Base-by-base conservation (phyloP, 2,797 vertebrate species). In the Pipistrellus nathusii region DNA sequence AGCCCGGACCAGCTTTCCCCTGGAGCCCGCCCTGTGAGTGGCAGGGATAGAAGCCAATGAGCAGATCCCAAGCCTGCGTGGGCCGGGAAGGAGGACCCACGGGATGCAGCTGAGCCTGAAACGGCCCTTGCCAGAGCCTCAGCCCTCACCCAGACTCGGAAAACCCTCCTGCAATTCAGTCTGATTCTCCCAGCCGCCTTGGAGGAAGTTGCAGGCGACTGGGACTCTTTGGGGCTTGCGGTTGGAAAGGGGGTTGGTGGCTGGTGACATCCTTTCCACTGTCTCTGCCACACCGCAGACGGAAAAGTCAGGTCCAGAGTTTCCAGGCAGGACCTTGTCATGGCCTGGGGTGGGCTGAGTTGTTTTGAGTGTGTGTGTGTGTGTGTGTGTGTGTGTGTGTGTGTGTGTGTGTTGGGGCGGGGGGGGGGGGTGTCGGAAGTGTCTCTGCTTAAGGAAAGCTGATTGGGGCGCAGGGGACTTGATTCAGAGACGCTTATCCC, bases 301-400 rank as follows among this genome's bases (percentile, higher is more conserved):
- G 35, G 94, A 72, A 85, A 85, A 71, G 18, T 48, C n/a, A 73
- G 64, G 38, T 57, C 46, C 66, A 32, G 13, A 90, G n/a, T 66
- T 88, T 85, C 55, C 90, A 5, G 38, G 23, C 62, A 9, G 78
- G 32, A 62, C 23, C 48, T 72, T 14, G 64, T 38, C 14, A 23
- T 30, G 21, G 38, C 55, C 25, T 53, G 51, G 82, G 82, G 66
- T 68, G 48, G 75, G 68, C 68, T n/a, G 86, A 55, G 66, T 66
- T 73, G n/a, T 81, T 53, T 27, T 73, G 10, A 8, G 55, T 69
- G 71, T 15, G 30, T 13, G 18, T 17, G 68, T 11, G 38, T 8
- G 38, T 2, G 21, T 27, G 57, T 51, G 51, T 51, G 48, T 51
- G 48, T 15, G 48, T 14, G 48, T 14, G 48, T 14, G 48, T 38